A percentile compares a stretch with the other conserved stretches of the same genome.
Conservation (phyloP, 2,113 vertebrate genomes). For the Pycnonotus jocosus region DNA sequence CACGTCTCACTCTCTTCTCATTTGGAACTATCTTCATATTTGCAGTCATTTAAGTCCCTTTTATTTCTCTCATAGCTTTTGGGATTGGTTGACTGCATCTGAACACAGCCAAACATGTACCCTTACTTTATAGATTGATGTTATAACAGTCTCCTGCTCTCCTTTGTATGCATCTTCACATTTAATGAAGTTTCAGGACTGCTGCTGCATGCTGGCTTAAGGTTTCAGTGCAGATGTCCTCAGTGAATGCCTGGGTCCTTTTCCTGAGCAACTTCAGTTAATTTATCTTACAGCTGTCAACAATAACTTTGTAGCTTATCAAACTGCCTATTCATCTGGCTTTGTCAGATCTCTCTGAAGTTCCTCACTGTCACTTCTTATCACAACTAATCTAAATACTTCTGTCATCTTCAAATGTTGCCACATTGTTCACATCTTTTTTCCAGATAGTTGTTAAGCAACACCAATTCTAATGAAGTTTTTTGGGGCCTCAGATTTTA, state of each 20-base stretch:
- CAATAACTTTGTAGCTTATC: slow-evolving; percentile 44
- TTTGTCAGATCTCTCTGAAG: slow-evolving; percentile 43
- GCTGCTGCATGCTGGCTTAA: neutral
- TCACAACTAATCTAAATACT: slow-evolving; percentile 44
- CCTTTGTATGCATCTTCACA: neutral
- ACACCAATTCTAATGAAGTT: neutral
- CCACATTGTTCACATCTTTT: slow-evolving; percentile 47
- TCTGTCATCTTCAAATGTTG: slow-evolving; percentile 51
- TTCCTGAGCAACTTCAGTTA: slow-evolving; percentile 22
- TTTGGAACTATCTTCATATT: neutral
- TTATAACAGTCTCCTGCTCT: neutral
- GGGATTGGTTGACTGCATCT: neutral
- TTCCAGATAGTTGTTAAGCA: slow-evolving; percentile 43
- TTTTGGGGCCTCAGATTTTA: neutral
- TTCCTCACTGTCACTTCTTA: slow-evolving; percentile 39
- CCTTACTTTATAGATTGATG: neutral
- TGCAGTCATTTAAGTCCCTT: neutral
- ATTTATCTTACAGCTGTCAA: slow-evolving; percentile 43
- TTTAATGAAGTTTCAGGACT: neutral
- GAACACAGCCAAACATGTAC: neutral
- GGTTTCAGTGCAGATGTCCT: slow-evolving; percentile 11
- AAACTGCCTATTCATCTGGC: slow-evolving; percentile 34
- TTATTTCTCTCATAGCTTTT: neutral
- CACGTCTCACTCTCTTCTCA: neutral
- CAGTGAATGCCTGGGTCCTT: neutral